Base-by-base conservation (phyloP, 2,888 invertebrate species). In the Leptinotarsa haldemani region DNA sequence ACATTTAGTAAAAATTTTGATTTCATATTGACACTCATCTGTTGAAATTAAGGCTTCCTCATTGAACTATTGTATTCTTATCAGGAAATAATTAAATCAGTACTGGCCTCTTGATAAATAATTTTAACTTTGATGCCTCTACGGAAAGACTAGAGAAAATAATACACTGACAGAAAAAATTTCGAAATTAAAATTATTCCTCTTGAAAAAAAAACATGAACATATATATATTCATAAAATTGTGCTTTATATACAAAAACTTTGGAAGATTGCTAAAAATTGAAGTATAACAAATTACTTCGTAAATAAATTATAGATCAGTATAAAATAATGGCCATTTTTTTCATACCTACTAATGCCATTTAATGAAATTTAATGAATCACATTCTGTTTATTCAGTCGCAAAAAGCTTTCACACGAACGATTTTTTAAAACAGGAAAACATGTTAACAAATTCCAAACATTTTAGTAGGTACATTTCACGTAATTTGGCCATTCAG, bases 401-500 rank as follows among this genome's bases (percentile, higher is more conserved):
- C 61, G 16, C 15, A 40, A 61, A 61, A 61, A 40, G 61, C 61
- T n/a, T 25, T 40, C n/a, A 7, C 2, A 7, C 16, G n/a, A 61
- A 61, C 5, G 30, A 40, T 40, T 16, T 15, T 58, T n/a, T 30
- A n/a, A 61, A 61, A 30, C 30, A 20, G 20, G 56, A 20, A 22
- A 56, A 61, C 61, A 40, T 30, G 61, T n/a, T 61, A 15, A 56
- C 65, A 73, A 75, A 75, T 73, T 63, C 20, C 22, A 70, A 69
- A 73, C 67, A 20, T 65, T 71, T 50, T 69, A 73, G 70, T 68
- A 70, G 68, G 75, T 71, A 69, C 74, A 72, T 68, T 75, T 53
- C 74, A 80, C 80, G 82, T 84, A 83, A 83, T 83, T 86, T 85
- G 85, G 85, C 86, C 85, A 80, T 85, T 74, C 75, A 69, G 69